Percentiles rank a stretch among this genome's conserved stretches.
Evolutionary conservation across 2,888 invertebrate genomes (phyloP).

Genomic region (Oegoconia quadripuncta): DNA sequence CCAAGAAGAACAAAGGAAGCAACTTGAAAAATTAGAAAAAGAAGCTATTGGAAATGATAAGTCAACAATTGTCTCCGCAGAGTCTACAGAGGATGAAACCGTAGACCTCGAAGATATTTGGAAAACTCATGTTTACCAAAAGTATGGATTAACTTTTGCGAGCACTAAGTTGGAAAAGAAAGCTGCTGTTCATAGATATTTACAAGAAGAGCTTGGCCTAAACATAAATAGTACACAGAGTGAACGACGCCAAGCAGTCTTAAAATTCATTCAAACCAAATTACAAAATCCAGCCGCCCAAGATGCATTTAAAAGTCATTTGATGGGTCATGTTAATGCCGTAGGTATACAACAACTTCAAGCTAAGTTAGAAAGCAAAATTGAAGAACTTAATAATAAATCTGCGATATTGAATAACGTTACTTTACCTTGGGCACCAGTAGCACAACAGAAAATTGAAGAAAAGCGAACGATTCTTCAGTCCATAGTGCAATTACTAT

Average conservation of each 20-base stretch:
- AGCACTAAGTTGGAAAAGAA: slow-evolving; percentile 53
- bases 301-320: slow-evolving; percentile 44
- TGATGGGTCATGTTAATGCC: slow-evolving; percentile 50
- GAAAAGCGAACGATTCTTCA: slow-evolving; percentile 55
- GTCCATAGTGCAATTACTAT: slow-evolving; percentile 46
- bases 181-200: slow-evolving; percentile 46
- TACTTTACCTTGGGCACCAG: slow-evolving; percentile 44
- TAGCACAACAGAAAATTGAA: slow-evolving; percentile 43
- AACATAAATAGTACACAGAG: slow-evolving; percentile 53
- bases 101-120: slow-evolving; percentile 64
- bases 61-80: slow-evolving; percentile 31
- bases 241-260: slow-evolving; percentile 58
- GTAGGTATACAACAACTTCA: slow-evolving; percentile 48
- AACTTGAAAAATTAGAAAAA: slow-evolving; percentile 37
- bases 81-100: slow-evolving; percentile 39
- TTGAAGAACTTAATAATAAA: slow-evolving; percentile 58
- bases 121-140: slow-evolving; percentile 55
- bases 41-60: slow-evolving; percentile 31
- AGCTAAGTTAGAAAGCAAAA: slow-evolving; percentile 47
- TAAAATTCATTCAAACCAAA: slow-evolving; percentile 49
- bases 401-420: slow-evolving; percentile 48
- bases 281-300: slow-evolving; percentile 36
- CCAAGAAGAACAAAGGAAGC: slow-evolving; percentile 23
- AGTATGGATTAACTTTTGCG: slow-evolving; percentile 47
- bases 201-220: slow-evolving; percentile 54